phyloP scores from a whole-genome alignment of 2,888 invertebrate genomes.

The Tupiocoris notatus region DNA sequence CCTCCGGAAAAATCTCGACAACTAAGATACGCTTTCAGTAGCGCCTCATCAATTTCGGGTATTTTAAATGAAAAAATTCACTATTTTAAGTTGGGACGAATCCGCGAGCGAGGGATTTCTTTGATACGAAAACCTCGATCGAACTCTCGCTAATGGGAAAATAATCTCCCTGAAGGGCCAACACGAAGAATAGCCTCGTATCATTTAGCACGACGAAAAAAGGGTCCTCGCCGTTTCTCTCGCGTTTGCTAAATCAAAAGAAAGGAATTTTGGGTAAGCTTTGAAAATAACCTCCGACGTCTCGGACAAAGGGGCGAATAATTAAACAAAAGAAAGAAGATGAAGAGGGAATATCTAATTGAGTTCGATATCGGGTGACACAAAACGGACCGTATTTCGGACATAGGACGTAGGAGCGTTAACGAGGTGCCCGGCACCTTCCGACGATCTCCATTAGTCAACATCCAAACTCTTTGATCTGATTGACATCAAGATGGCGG shows the following conservation, averaged over 20 bases:
- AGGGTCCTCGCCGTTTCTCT: background rate
- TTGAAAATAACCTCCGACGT: background rate
- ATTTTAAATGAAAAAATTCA: too few relatives aligned
- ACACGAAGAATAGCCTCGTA: background rate
- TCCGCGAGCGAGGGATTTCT: too few relatives aligned
- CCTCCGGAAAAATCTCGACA: too few relatives aligned
- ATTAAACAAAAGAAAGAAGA: background rate
- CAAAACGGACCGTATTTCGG: background rate
- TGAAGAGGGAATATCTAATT: conserved; percentile 1
- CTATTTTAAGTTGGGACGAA: too few relatives aligned
- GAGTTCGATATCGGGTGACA: conserved; percentile 32
- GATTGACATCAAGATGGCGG: background rate
- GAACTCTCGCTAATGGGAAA: background rate
- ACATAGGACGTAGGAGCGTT: background rate
- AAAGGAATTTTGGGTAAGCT: background rate
- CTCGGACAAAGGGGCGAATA: background rate
- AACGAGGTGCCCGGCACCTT: background rate
- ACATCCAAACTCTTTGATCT: background rate
- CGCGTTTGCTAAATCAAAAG: background rate
- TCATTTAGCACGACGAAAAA: background rate
- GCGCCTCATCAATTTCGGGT: too few relatives aligned
- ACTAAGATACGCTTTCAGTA: too few relatives aligned
- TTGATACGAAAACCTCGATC: background rate
- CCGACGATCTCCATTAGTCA: background rate
- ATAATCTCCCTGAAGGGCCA: background rate